Conservation (phyloP, 2,888 invertebrate species). For the Leptopterna dolabrata region DNA sequence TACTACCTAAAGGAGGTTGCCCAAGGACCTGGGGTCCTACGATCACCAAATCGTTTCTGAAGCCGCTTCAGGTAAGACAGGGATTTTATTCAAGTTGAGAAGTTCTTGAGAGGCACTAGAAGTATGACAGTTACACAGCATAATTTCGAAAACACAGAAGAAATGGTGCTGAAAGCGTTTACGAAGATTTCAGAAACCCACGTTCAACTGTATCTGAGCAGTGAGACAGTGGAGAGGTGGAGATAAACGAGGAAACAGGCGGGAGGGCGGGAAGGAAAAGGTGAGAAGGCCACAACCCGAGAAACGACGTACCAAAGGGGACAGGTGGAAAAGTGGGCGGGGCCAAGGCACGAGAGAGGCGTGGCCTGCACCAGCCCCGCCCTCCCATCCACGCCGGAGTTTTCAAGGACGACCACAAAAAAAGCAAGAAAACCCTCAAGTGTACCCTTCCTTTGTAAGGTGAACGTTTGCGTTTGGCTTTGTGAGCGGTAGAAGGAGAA, state of each 20-base stretch:
- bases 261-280: not conserved
- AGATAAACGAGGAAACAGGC: not conserved
- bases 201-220: not conserved
- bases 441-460: not conserved
- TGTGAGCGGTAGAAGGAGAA: not conserved
- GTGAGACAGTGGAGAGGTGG: not conserved
- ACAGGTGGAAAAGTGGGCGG: not conserved
- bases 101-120: too few species aligned
- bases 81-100: too few species aligned
- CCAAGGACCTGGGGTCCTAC: too few species aligned
- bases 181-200: not conserved
- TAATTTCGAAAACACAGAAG: too few species aligned
- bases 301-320: not conserved
- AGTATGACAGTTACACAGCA: too few species aligned
- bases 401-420: conserved; percentile 2
- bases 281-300: not conserved
- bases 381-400: not conserved
- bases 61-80: too few species aligned
- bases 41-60: too few species aligned
- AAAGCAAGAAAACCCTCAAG: not conserved
- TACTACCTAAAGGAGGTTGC: too few species aligned
- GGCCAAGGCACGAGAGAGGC: not conserved
- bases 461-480: not conserved
- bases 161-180: not conserved
- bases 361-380: not conserved